These are phyloP conservation scores for Apeltes quadracus DNA, from an alignment of 2,113 vertebrate species.

Conservation along the genomic window DNA sequence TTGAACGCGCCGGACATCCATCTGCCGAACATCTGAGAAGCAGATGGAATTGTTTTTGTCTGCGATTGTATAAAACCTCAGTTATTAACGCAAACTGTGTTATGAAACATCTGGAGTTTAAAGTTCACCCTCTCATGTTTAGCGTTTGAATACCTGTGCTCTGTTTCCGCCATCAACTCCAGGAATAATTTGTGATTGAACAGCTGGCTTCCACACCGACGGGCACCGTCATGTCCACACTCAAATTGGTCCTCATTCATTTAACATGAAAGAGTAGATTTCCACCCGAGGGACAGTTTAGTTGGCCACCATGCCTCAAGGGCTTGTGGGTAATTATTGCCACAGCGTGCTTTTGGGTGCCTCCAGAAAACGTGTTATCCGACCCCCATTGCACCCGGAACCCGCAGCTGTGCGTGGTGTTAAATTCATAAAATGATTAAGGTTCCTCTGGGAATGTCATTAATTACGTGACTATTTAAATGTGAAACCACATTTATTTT, in stretches of 20 bases:
- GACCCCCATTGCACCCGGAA: conserved; percentile 44
- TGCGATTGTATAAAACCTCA: neutral
- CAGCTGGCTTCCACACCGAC: conserved; percentile 26
- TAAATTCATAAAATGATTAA: conserved; percentile 15
- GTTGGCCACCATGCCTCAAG: conserved; percentile 25
- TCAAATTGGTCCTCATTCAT: conserved; percentile 13
- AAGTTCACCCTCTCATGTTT: neutral
- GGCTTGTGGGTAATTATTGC: conserved; percentile 56
- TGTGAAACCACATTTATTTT: neutral
- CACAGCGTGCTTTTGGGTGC: conserved; percentile 30
- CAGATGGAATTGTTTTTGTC: neutral
- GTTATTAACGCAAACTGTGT: neutral
- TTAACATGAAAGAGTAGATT: conserved; percentile 17
- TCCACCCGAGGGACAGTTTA: conserved; percentile 30
- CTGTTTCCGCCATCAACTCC: neutral
- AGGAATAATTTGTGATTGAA: conserved; percentile 9
- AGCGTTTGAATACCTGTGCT: neutral
- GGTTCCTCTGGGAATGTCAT: conserved; percentile 11
- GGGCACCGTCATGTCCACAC: neutral
- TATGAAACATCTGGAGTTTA: conserved; percentile 14
- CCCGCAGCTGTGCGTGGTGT: conserved; percentile 31
- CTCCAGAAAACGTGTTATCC: conserved; percentile 54
- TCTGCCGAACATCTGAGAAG: neutral
- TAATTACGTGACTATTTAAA: conserved; percentile 26
- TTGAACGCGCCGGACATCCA: neutral